Evolutionary conservation across 2,797 vertebrate species (phyloP).

Genomic region (Eulemur albifrons): DNA sequence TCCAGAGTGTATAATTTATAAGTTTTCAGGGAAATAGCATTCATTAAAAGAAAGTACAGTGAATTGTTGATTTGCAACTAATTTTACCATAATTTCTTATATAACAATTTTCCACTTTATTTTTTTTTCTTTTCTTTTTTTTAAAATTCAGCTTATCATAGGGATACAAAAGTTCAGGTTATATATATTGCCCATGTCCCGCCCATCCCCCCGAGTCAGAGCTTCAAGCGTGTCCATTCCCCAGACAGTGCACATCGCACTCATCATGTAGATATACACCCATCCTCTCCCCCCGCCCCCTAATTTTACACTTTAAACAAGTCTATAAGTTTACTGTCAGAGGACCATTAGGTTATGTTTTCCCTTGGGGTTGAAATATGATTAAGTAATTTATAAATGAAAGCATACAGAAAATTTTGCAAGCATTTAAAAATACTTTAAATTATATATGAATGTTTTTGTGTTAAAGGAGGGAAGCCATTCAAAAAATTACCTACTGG

Average conservation of each 20-base stretch:
- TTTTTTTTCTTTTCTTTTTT: too few relatives aligned
- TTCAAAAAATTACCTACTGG: not conserved
- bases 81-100: not conserved
- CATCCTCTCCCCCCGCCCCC: too few relatives aligned
- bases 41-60: conserved; percentile 5
- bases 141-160: too few relatives aligned
- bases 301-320: conserved; percentile 9
- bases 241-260: too few relatives aligned
- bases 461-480: not conserved
- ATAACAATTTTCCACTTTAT: conserved; percentile 3
- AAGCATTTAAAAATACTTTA: not conserved
- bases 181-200: too few relatives aligned
- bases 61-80: conserved; percentile 13
- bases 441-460: not conserved
- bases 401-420: not conserved
- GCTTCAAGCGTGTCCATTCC: too few relatives aligned
- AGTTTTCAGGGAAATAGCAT: not conserved
- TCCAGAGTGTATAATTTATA: not conserved
- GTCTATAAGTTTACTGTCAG: not conserved
- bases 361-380: conserved; percentile 16
- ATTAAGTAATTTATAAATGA: conserved; percentile 29
- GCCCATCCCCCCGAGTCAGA: too few relatives aligned
- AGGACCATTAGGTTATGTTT: not conserved
- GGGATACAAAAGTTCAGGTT: too few relatives aligned
- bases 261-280: too few relatives aligned